A percentile compares a stretch with the other conserved stretches of the same genome.
These are phyloP conservation scores for Brachyalestes nurse DNA, from an alignment of 2,797 vertebrate genomes.

Conservation along the genomic window DNA sequence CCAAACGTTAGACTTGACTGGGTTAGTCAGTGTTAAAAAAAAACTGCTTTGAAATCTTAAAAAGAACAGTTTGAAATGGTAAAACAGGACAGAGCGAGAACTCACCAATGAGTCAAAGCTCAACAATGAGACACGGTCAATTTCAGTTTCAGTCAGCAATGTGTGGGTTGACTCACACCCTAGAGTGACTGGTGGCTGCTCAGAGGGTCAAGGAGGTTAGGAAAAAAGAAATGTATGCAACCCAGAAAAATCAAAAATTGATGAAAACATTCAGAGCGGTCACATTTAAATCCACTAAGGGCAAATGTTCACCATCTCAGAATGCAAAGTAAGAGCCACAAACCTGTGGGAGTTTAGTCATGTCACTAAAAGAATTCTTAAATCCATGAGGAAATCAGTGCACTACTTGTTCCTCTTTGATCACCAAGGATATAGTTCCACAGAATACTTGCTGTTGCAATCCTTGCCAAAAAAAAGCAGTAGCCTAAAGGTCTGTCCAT, in stretches of 20 bases:
- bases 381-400: too few relatives aligned
- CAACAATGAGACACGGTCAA: neutral
- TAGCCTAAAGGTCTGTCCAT: neutral
- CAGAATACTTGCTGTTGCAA: too few relatives aligned
- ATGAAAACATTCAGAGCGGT: neutral
- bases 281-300: too few relatives aligned
- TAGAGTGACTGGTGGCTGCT: neutral
- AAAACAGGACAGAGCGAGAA: neutral
- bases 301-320: too few relatives aligned
- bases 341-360: too few relatives aligned
- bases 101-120: slow-evolving; percentile 24
- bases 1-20: neutral
- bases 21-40: neutral
- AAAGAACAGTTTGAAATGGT: neutral
- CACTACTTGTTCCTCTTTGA: neutral
- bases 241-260: neutral
- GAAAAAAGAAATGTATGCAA: neutral
- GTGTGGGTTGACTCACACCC: slow-evolving; percentile 9
- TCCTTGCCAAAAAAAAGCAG: neutral
- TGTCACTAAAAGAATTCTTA: too few relatives aligned
- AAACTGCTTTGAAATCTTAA: slow-evolving; percentile 8
- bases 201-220: neutral
- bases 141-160: slow-evolving; percentile 1
- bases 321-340: too few relatives aligned
- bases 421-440: too few relatives aligned